Evolutionary conservation across 1,140 invertebrate species (phyloP).

Genomic region (Drosophila sturtevanti): DNA sequence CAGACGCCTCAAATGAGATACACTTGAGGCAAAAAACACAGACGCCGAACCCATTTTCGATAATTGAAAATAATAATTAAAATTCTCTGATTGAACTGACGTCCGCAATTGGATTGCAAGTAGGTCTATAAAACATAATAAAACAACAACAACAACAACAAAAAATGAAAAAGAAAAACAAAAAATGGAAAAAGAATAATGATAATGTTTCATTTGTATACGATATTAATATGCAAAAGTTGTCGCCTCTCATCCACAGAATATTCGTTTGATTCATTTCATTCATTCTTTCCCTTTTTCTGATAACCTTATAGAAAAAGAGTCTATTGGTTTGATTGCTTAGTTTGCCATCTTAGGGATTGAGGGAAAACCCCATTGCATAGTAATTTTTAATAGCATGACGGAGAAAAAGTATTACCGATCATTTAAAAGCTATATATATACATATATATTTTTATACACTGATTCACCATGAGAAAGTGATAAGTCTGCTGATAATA

Average conservation of each 20-base stretch:
- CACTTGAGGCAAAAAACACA: constrained; percentile 58
- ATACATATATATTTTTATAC: too few species aligned
- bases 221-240: constrained; percentile 70
- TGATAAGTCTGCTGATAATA: too few species aligned
- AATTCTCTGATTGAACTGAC: constrained; percentile 78
- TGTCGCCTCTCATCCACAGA: constrained; percentile 39
- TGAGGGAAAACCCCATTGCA: too few species aligned
- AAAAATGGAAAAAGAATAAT: constrained; percentile 48
- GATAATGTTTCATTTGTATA: constrained; percentile 44
- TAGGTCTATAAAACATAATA: constrained; percentile 56
- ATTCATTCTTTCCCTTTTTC: neutral
- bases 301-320: neutral
- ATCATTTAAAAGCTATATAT: too few species aligned
- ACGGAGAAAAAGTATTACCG: neutral
- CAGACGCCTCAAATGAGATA: constrained; percentile 30
- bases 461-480: too few species aligned
- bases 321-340: neutral
- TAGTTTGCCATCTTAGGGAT: neutral
- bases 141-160: too few species aligned
- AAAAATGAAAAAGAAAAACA: constrained; percentile 10
- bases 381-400: too few species aligned
- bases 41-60: constrained; percentile 75
- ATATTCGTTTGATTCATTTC: constrained; percentile 16
- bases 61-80: constrained; percentile 82
- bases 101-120: constrained; percentile 73